Conservation (phyloP, 2,888 invertebrate species). For the Cryptus viduatorius region DNA sequence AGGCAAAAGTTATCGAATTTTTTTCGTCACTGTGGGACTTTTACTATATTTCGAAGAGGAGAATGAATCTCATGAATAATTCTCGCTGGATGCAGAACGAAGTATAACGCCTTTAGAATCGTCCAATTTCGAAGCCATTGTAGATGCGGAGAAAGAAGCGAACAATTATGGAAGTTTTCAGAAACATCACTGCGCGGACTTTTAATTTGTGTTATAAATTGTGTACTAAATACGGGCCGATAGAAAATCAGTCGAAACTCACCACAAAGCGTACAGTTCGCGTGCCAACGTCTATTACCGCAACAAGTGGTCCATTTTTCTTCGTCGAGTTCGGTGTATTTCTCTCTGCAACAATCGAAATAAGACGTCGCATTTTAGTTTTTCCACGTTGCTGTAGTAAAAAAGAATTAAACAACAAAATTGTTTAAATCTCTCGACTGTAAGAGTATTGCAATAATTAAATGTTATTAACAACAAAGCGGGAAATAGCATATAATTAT, state of each 20-base stretch:
- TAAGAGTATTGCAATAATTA: too few relatives aligned
- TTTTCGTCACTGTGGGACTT: background rate
- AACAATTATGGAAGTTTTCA: too few relatives aligned
- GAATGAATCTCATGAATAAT: background rate
- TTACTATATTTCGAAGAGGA: background rate
- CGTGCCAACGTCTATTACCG: slow-evolving; percentile 98
- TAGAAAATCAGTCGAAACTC: slow-evolving; percentile 76
- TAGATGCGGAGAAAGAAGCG: too few relatives aligned
- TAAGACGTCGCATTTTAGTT: background rate
- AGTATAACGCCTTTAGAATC: too few relatives aligned
- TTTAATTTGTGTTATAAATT: background rate
- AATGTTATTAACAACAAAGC: too few relatives aligned
- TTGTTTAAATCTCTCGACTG: too few relatives aligned
- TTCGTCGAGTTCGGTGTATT: slow-evolving; percentile 74
- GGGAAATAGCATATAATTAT: too few relatives aligned
- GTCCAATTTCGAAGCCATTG: too few relatives aligned
- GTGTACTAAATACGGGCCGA: background rate
- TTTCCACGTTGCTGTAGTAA: background rate
- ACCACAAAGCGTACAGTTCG: slow-evolving; percentile 95
- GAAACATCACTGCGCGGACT: too few relatives aligned
- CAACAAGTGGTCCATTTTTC: slow-evolving; percentile 88
- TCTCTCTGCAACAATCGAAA: slow-evolving; percentile 74
- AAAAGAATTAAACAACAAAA: too few relatives aligned
- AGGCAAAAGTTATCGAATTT: background rate
- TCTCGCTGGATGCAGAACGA: too few relatives aligned